Percentiles rank a stretch among this genome's conserved stretches.
Evolutionary conservation across 53 echinoderm and acorn worm species (phyloP).

Genomic region (Astropecten irregularis): DNA sequence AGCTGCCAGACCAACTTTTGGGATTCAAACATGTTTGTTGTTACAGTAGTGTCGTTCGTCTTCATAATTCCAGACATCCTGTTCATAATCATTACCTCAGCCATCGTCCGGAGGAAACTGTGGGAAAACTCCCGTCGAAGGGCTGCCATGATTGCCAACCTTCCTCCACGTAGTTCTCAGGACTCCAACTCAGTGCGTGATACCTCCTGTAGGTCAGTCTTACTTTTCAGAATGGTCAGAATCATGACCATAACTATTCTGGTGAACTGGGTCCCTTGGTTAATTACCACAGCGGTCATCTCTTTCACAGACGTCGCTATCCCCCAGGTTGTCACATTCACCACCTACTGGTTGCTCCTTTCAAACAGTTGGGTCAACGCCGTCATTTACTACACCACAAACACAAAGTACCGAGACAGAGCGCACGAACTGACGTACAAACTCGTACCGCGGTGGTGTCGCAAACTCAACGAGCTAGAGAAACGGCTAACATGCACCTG

Average conservation of each 20-base stretch:
- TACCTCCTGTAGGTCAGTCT: background rate
- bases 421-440: background rate
- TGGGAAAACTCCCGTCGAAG: background rate
- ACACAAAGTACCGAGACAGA: background rate
- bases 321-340: constrained; percentile 16
- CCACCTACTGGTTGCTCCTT: background rate
- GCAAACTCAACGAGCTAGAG: background rate
- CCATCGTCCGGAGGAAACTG: background rate
- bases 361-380: constrained; percentile 3
- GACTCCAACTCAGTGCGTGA: background rate
- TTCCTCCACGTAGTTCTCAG: background rate
- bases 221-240: constrained; percentile 3
- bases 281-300: background rate
- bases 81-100: background rate
- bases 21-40: background rate
- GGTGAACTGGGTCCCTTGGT: background rate
- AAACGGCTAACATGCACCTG: background rate
- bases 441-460: background rate
- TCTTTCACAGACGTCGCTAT: background rate
- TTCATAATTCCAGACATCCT: background rate
- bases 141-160: background rate
- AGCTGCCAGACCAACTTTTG: background rate
- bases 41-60: background rate
- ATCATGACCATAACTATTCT: constrained; percentile 8
- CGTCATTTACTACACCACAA: background rate